These are phyloP conservation scores for Lutraria rhynchaena DNA, from an alignment of 1,140 invertebrate genomes.

Conservation along the genomic window DNA sequence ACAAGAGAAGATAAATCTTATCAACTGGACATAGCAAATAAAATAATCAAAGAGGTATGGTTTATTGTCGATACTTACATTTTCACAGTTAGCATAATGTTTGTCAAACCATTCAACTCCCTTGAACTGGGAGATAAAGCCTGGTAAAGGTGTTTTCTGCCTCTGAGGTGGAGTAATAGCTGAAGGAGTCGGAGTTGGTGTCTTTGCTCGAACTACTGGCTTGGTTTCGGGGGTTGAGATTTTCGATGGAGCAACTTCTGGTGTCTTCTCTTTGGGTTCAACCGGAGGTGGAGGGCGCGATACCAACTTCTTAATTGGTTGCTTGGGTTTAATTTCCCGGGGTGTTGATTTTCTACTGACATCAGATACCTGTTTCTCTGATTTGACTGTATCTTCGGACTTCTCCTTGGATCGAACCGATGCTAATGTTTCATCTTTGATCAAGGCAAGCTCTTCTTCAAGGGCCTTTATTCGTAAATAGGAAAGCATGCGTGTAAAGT, in stretches of 20 bases:
- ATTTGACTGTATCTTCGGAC: conserved; percentile 10
- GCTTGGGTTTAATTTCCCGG: conserved; percentile 62
- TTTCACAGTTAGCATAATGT: conserved; percentile 75
- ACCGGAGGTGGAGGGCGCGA: conserved; percentile 24
- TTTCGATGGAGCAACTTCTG: not conserved
- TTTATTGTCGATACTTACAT: not conserved
- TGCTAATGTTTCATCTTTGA: conserved; percentile 9
- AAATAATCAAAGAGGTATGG: no score
- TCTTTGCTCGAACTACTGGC: conserved; percentile 13
- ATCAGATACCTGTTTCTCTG: conserved; percentile 22
- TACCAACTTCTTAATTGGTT: conserved; percentile 63
- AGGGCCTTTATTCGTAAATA: no score
- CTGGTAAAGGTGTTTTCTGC: conserved; percentile 76
- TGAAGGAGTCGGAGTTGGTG: conserved; percentile 40
- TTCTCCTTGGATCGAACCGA: not conserved
- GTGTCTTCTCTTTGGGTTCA: conserved; percentile 41
- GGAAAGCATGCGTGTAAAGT: no score
- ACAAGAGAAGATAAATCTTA: no score
- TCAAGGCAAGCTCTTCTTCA: conserved; percentile 18
- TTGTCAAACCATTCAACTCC: conserved; percentile 80
- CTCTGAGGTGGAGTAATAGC: conserved; percentile 66
- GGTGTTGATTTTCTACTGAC: conserved; percentile 42
- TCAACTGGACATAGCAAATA: no score
- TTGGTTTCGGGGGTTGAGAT: not conserved
- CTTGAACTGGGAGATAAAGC: conserved; percentile 79